Evolutionary conservation across 1,140 invertebrate species (phyloP), one percentile per base, ranked within the genome.

Genomic region (Stenopsyche tienmushanensis): DNA sequence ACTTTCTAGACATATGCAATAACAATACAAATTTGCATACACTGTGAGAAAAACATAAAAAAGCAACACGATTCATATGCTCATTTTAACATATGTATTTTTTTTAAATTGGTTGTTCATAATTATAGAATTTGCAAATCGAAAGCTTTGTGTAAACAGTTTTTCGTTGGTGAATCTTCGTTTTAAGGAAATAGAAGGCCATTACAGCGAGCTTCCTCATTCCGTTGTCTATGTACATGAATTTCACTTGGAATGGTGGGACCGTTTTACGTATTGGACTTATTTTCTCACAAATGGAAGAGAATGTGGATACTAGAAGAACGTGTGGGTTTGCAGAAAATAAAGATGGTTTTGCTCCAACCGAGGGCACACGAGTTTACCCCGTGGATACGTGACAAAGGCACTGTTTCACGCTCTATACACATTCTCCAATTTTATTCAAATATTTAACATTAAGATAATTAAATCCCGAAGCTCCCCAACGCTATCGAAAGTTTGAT

Each of bases 251-350:
- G 15, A 20, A 21, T 50, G 15, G 47, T 50, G 15, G 47, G 47
- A 50, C 21, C 44, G 55, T 9, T 42, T 13, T 15, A 24, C 23
- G 21, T 53, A 47, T 57, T 26, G 58, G 39, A 58, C 59, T 54
- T 64, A 69, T 69, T 69, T 69, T 69, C 67, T 69, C 67, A 69
- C 64, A 69, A 65, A 59, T 45, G 65, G 41, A 65, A 26, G 42
- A 52, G 42, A 47, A 62, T 44, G 44, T 62, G 49, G 45, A 62
- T 52, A 52, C 44, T 52, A 47, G 59, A 47, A 52, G 45, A 53
- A 54, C 65, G 65, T 66, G 65, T 59, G 52, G 17, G 53, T 52
- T 69, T 41, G 57, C 49, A 42, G 50, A 49, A 57, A 57, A 57
- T 23, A 64, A 47, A 64, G 62, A 64, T 47, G 62, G 47, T 62